These are phyloP conservation scores for Cyclargus thomasi DNA, from an alignment of 1,140 invertebrate species.

Conservation along the genomic window DNA sequence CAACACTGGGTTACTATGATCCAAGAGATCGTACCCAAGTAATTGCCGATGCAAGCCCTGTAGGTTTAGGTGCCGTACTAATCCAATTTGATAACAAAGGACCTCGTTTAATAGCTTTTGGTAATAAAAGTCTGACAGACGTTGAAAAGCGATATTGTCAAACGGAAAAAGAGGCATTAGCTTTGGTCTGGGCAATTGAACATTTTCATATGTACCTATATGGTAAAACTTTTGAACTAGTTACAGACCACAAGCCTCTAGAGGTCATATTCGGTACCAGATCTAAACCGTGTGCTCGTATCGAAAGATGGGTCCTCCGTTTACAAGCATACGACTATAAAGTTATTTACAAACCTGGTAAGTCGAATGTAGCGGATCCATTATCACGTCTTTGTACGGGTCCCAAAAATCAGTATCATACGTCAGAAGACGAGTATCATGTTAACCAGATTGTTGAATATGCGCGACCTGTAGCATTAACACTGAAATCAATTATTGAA, in stretches of 20 bases:
- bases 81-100: slow-evolving; percentile 29
- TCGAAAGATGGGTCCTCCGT: slow-evolving; percentile 34
- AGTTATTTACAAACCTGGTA: slow-evolving; percentile 30
- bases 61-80: slow-evolving; percentile 54
- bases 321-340: slow-evolving; percentile 32
- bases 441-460: slow-evolving; percentile 31
- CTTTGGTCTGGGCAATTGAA: slow-evolving; percentile 32
- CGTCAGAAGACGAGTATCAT: slow-evolving; percentile 24
- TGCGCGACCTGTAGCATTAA: slow-evolving; percentile 24
- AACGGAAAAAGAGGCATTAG: slow-evolving; percentile 44
- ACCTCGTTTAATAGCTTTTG: slow-evolving; percentile 37
- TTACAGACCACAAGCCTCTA: slow-evolving; percentile 51
- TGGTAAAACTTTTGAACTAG: slow-evolving; percentile 41
- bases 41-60: slow-evolving; percentile 66
- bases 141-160: slow-evolving; percentile 40
- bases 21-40: slow-evolving; percentile 39
- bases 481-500: slow-evolving; percentile 24
- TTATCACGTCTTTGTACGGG: slow-evolving; percentile 27
- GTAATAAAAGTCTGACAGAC: slow-evolving; percentile 31
- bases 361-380: slow-evolving; percentile 33
- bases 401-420: neutral
- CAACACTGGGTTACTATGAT: slow-evolving; percentile 35
- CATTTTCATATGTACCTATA: slow-evolving; percentile 29
- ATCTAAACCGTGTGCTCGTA: slow-evolving; percentile 37
- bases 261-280: slow-evolving; percentile 34